These are phyloP conservation scores for Ypsolopha scabrella DNA, from an alignment of 2,888 invertebrate genomes.

Conservation along the genomic window DNA sequence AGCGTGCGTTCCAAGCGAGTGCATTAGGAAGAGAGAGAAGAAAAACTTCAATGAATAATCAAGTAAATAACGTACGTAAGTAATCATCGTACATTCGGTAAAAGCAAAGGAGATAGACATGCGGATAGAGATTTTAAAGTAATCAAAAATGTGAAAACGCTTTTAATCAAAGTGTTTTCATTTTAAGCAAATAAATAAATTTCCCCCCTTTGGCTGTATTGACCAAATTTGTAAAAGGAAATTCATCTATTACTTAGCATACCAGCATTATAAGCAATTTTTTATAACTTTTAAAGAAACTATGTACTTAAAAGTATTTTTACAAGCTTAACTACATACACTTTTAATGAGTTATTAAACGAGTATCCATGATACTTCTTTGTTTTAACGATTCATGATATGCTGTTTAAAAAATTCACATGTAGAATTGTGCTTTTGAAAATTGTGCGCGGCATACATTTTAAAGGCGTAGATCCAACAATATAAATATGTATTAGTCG, in stretches of 20 bases:
- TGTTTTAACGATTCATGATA: background rate
- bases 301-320: background rate
- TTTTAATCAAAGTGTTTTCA: background rate
- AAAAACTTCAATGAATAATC: slow-evolving; percentile 62
- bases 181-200: too few relatives aligned
- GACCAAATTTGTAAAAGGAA: too few relatives aligned
- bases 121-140: background rate
- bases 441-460: too few relatives aligned
- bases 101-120: slow-evolving; percentile 2
- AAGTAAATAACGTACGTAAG: slow-evolving; percentile 17
- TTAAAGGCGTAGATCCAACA: background rate
- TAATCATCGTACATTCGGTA: slow-evolving; percentile 2
- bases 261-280: too few relatives aligned
- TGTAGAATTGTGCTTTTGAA: background rate
- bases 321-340: background rate
- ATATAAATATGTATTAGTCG: background rate
- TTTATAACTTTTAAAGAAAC: too few relatives aligned
- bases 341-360: background rate
- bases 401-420: background rate
- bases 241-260: background rate
- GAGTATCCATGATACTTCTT: background rate
- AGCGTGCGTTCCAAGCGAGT: slow-evolving; percentile 71
- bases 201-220: too few relatives aligned
- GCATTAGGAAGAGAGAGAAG: slow-evolving; percentile 62
- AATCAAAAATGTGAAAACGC: background rate